phyloP scores from a whole-genome alignment of 2,113 vertebrate genomes.

The Halichoeres trimaculatus region DNA sequence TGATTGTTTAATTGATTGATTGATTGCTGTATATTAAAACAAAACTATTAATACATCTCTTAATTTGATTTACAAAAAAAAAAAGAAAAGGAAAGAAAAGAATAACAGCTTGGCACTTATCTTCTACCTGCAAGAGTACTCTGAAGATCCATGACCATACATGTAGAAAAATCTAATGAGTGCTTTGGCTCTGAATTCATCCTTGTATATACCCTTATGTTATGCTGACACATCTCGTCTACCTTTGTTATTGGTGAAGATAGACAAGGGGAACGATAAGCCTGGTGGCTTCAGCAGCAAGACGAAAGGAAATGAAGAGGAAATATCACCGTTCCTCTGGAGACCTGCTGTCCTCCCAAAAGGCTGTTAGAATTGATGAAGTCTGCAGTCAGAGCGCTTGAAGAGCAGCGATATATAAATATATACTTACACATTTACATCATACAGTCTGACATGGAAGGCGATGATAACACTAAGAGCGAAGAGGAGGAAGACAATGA shows the following conservation, averaged over 20 bases:
- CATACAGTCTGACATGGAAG: constrained; percentile 29
- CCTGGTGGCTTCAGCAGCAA: neutral
- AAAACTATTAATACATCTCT: no score
- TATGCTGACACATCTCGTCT: neutral
- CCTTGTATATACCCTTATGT: neutral
- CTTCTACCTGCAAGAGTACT: no score
- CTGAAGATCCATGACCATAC: no score
- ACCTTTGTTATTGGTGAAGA: neutral
- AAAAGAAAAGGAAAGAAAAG: no score
- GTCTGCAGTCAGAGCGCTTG: constrained; percentile 40
- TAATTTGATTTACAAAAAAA: no score
- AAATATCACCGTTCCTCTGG: neutral
- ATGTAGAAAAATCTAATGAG: constrained; percentile 8
- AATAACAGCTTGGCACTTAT: no score
- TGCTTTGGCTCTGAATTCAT: neutral
- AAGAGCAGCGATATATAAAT: constrained; percentile 16
- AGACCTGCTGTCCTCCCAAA: constrained; percentile 28
- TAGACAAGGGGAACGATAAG: neutral
- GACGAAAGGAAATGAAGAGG: neutral
- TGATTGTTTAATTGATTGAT: no score
- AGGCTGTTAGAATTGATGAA: constrained; percentile 39
- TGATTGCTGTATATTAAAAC: no score
- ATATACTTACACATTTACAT: no score
- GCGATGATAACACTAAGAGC: constrained; percentile 10
- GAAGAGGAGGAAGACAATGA: neutral